phyloP scores from a whole-genome alignment of 2,888 invertebrate species.

The Hemistola chrysoprasaria region DNA sequence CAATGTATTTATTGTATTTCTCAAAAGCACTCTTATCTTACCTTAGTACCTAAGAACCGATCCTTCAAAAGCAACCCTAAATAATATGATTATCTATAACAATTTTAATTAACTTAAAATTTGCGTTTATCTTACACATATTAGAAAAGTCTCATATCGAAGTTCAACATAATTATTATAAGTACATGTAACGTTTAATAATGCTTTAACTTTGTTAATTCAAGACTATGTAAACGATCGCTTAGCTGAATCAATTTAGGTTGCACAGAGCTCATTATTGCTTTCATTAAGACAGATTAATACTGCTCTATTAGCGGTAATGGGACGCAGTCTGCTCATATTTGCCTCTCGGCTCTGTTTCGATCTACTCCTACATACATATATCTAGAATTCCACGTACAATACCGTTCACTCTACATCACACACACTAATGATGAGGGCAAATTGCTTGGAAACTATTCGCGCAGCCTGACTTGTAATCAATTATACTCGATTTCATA shows the following conservation, averaged over 20 bases:
- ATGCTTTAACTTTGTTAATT: too few relatives aligned
- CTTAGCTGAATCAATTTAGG: conserved; percentile 36
- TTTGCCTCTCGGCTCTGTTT: conserved; percentile 51
- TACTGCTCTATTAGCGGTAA: conserved; percentile 65
- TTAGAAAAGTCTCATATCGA: too few relatives aligned
- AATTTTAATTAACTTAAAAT: too few relatives aligned
- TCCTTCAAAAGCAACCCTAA: too few relatives aligned
- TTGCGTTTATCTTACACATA: too few relatives aligned
- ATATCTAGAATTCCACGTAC: conserved; percentile 10
- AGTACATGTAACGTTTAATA: too few relatives aligned
- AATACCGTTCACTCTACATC: conserved; percentile 21
- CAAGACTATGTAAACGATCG: conserved; percentile 1
- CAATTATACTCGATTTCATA: conserved; percentile 16
- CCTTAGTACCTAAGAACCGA: too few relatives aligned
- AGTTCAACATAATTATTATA: too few relatives aligned
- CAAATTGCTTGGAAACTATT: conserved; percentile 28
- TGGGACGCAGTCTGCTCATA: conserved; percentile 61
- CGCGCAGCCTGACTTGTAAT: conserved; percentile 25
- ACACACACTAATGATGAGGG: conserved; percentile 24
- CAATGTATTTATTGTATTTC: too few relatives aligned
- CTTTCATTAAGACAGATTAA: conserved; percentile 68
- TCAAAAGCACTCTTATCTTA: too few relatives aligned
- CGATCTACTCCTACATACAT: conserved; percentile 35
- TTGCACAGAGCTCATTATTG: conserved; percentile 52
- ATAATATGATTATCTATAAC: too few relatives aligned